Percentiles rank a stretch among this genome's conserved stretches.
These are phyloP conservation scores for Prinia subflava DNA, from an alignment of 2,113 vertebrate species.

Conservation along the genomic window DNA sequence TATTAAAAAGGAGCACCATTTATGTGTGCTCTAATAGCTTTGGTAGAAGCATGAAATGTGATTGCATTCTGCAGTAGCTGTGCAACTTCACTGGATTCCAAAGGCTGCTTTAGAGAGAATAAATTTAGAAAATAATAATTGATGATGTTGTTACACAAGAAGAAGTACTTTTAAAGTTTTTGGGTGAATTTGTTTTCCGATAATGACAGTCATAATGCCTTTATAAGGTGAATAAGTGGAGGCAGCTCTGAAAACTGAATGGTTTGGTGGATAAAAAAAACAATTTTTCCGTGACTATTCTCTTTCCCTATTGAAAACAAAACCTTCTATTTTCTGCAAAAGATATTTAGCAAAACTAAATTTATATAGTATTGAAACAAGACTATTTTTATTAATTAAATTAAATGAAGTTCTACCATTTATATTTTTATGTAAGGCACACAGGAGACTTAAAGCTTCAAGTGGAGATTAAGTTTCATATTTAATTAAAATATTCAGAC, in stretches of 20 bases:
- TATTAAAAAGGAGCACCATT: not conserved
- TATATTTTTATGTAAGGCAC: not conserved
- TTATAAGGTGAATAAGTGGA: not conserved
- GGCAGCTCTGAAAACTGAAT: not conserved
- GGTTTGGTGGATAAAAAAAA: not conserved
- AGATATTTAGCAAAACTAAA: not conserved
- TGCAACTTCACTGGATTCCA: not conserved
- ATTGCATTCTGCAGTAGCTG: not conserved
- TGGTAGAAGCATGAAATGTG: not conserved
- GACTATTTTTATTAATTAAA: not conserved
- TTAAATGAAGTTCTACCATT: not conserved
- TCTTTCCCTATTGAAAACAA: not conserved
- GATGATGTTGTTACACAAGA: not conserved
- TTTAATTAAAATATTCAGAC: not conserved
- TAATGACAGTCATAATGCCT: not conserved
- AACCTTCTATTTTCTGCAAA: not conserved
- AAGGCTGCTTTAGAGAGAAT: not conserved
- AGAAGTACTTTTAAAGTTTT: not conserved
- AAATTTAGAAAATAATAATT: not conserved
- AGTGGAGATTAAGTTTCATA: not conserved
- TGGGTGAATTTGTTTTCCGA: not conserved
- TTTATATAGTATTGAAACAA: not conserved
- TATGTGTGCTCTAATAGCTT: not conserved
- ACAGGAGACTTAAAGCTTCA: not conserved
- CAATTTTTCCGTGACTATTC: not conserved